Base-by-base conservation (phyloP, 2,888 invertebrate genomes). In the Drosophila robusta region DNA sequence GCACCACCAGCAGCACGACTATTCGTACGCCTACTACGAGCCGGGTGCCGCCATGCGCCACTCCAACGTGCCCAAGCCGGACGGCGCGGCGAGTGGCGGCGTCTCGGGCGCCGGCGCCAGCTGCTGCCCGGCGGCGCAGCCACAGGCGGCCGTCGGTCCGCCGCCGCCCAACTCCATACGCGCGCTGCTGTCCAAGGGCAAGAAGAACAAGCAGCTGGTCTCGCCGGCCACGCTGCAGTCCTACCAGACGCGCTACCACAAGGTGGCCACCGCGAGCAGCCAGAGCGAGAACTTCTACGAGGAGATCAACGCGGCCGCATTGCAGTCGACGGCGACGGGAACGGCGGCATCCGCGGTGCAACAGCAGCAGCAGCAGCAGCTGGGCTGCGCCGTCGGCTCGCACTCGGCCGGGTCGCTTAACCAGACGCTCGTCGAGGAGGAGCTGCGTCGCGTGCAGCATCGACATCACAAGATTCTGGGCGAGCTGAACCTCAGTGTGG, bases 21-120 rank as follows among this genome's bases (percentile, higher is more conserved):
- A 97, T 92, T 96, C 96, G 12, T 97, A 97, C 91, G 96, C 96
- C 18, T 97, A 97, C 91, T 96, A 96, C 91, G 96, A 96, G 89
- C 94, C 95, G 0, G 95, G 95, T 1, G 94, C 94, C 7, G 93
- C 94, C 65, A 94, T 94, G 81, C 93, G 93, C 60, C 94, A 94
- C 81, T 94, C 95, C 60, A 94, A 95, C 87, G 94, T 95, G 88
- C 95, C 96, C 38, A 94, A 94, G 92, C 94, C 94, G 38, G 85
- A 75, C 3, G 55, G 47, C 0, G 26, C 26, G 4, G 29, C 39
- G 1, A 50, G 4, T 1, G 38, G 26, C 14, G 24, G 42, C 39
- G 22, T n/a, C 3, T n/a, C 50, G 1, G 8, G 39, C 18, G 14
- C 52, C 38, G 8, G 34, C 41, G 71, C 69, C 61, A 66, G 38